Evolutionary conservation across 2,113 vertebrate species (phyloP).

Genomic region (Tyrannus savana): DNA sequence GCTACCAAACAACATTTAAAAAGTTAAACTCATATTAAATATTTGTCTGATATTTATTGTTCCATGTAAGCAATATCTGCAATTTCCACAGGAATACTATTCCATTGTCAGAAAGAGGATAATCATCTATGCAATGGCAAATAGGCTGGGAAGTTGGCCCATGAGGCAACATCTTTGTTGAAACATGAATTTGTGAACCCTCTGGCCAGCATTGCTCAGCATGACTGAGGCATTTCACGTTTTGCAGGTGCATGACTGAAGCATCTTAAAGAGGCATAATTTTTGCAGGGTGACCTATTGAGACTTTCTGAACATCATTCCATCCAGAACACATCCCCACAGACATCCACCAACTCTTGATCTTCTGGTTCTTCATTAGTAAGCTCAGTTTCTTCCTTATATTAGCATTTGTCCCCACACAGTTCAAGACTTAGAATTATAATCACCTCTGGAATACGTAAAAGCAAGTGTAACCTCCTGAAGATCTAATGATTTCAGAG

Average conservation of each 20-base stretch:
- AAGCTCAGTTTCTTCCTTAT: background rate
- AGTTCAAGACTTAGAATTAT: background rate
- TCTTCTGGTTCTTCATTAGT: background rate
- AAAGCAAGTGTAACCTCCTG: background rate
- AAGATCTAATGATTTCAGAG: background rate
- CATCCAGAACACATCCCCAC: background rate
- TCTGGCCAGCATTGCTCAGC: background rate
- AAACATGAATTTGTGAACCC: background rate
- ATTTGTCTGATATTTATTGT: conserved; percentile 22
- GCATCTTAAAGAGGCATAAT: background rate
- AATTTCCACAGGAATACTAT: background rate
- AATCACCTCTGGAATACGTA: background rate
- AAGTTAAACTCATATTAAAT: conserved; percentile 17
- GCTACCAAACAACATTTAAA: background rate
- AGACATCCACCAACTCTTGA: background rate
- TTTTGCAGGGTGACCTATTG: background rate
- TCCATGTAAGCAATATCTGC: background rate
- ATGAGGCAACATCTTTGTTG: background rate
- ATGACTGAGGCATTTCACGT: background rate
- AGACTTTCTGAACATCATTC: background rate
- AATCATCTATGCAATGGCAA: background rate
- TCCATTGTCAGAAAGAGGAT: background rate
- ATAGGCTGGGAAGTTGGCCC: background rate
- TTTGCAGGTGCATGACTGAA: background rate
- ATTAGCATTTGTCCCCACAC: background rate